Percentiles rank a stretch among this genome's conserved stretches.
phyloP scores from a whole-genome alignment of 2,113 vertebrate genomes.

The Malurus elegans region DNA sequence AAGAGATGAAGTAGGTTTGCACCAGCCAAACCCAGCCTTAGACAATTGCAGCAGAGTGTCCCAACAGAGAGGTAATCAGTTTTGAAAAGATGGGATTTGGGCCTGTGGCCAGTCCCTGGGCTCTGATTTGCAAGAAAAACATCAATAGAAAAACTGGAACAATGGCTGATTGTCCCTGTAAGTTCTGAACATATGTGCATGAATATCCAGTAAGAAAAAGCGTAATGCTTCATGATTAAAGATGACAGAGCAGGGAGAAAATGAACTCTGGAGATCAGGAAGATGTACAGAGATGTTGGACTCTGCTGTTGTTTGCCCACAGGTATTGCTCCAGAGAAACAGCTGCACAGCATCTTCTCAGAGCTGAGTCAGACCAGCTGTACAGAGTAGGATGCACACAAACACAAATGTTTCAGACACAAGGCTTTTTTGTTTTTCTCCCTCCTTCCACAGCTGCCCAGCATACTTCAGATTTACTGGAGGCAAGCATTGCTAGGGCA shows the following conservation, averaged over 20 bases:
- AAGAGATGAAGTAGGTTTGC: neutral
- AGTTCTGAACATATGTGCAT: conserved; percentile 53
- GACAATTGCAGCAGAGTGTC: neutral
- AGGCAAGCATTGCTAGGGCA: conserved; percentile 1
- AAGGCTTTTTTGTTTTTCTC: conserved; percentile 31
- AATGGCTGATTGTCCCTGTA: conserved; percentile 32
- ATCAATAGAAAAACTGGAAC: conserved; percentile 13
- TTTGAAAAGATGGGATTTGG: conserved; percentile 42
- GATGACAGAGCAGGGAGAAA: conserved; percentile 59
- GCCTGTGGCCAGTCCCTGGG: conserved; percentile 58
- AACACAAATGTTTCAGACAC: conserved; percentile 60
- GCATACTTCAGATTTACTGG: conserved; percentile 43
- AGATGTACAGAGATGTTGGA: conserved; percentile 27
- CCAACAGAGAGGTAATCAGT: conserved; percentile 2
- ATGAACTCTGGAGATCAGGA: conserved; percentile 57
- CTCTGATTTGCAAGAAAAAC: neutral
- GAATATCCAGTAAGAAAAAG: conserved; percentile 52
- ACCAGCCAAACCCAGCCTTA: conserved; percentile 10
- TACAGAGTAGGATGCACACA: conserved; percentile 41
- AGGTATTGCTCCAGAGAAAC: conserved; percentile 69
- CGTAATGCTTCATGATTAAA: conserved; percentile 63
- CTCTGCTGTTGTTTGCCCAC: conserved; percentile 56
- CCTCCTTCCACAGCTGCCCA: conserved; percentile 56
- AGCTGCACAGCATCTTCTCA: conserved; percentile 69
- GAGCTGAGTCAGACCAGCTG: conserved; percentile 72